Evolutionary conservation across 2,797 vertebrate species (phyloP), one percentile per base, ranked within the genome.

Genomic region (Garrulus glandarius): DNA sequence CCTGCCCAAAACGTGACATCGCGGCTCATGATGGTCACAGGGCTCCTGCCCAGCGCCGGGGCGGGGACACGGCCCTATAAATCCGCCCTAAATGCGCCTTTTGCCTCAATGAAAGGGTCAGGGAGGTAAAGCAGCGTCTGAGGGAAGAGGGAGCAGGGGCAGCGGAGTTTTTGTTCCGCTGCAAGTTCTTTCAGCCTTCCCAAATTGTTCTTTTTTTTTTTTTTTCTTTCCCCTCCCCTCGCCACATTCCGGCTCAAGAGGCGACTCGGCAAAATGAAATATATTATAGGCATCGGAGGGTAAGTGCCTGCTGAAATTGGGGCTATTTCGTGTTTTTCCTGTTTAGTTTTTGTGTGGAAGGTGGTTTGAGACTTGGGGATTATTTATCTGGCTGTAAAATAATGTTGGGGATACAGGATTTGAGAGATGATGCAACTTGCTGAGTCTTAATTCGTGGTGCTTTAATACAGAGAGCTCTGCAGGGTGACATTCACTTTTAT

Each of bases 221-320:
- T 20, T 8, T 9, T 15, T 3, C 1, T 2, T 39, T 13, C 5
- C 2, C 15, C 14, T 1, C 7, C 3, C 6, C 34, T 29, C 56
- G 9, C 23, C 43, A 2, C 34, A 3, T 90, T 61, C 77, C 86
- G 9, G 49, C 56, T 60, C 22, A 56, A 70, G 78, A 92, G 92
- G 56, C 13, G 39, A 2, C 44, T 26, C 27, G 2, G 7, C 32
- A 3, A 89, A 36, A 99, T 99, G 99, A 99, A 99, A 50, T 98
- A 98, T 93, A 98, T 99, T 56, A 97, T 99, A 92, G 99, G 99
- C 94, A 98, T 99, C 44, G 99, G 99, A 93, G 99, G 99, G 99
- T 99, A 97, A 98, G 99, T 97, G 3, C 10, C 18, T 18, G 53
- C 14, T 39, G 0, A 17, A 22, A 21, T 15, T 7, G 8, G 8